Evolutionary conservation across 2,888 invertebrate species (phyloP), one percentile per base, ranked within the genome.

Genomic region (Eucera pruinosa): DNA sequence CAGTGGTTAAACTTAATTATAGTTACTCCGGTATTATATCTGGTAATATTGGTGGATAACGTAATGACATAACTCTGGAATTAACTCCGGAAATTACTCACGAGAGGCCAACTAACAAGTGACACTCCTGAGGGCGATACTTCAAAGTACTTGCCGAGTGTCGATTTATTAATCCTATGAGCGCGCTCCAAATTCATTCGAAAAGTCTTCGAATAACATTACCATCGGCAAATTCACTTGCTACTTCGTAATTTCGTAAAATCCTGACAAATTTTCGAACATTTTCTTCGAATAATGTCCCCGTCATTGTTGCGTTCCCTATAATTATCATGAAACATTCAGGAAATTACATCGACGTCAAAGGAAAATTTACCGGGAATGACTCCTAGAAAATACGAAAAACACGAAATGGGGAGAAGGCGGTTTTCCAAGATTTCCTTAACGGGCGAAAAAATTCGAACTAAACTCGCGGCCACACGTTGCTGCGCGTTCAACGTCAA

Each of bases 61-160:
- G 50, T 72, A 83, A 83, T 74, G 76, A 69, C 69, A 57, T 77
- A 83, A 72, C 80, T 80, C 58, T 48, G 61, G 68, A 65, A 81
- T 80, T 83, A 81, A 72, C 81, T 76, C 65, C 27, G 73, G 62
- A 80, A 86, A 85, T 86, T 87, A 84, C 78, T 75, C 85, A 57
- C 78, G 58, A 52, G 84, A 73, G 85, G 65, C 61, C 75, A 75
- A 69, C 58, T 82, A 79, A 86, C 84, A 84, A 77, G 82, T 62
- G 70, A 80, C 71, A 61, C 85, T 75, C 84, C 58, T 68, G 81
- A 81, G 83, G 77, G 76, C 80, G 73, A 81, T 84, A 80, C 73
- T 80, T 82, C 78, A 71, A 74, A 76, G 72, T 80, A 70, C 43
- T 78, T 57, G 72, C 50, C 15, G 27, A 73, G 76, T 73, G 70